Evolutionary conservation across 1,140 invertebrate species (phyloP).

Genomic region (Magallana ariakensis): DNA sequence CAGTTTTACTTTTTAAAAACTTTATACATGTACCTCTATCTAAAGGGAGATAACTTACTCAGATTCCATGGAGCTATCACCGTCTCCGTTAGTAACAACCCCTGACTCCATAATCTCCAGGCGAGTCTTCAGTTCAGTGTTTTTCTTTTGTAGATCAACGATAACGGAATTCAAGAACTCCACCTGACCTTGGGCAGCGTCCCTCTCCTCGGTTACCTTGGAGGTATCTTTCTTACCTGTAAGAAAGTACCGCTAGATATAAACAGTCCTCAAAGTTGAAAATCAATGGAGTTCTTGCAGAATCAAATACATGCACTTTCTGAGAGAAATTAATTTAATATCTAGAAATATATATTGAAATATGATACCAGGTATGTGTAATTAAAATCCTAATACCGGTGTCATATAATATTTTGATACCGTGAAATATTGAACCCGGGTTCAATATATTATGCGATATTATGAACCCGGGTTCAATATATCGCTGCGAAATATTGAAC

Average conservation of each 20-base stretch:
- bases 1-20: background rate
- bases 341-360: too few relatives aligned
- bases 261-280: background rate
- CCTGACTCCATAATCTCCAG: constrained; percentile 90
- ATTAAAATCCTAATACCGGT: too few relatives aligned
- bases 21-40: background rate
- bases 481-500: too few relatives aligned
- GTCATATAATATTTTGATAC: too few relatives aligned
- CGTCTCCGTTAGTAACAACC: constrained; percentile 72
- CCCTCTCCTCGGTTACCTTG: constrained; percentile 71
- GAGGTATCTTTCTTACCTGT: constrained; percentile 63
- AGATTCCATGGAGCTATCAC: constrained; percentile 60
- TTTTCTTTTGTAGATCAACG: constrained; percentile 95
- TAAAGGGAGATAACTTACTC: constrained; percentile 38
- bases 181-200: constrained; percentile 82
- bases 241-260: background rate
- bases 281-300: too few relatives aligned
- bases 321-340: too few relatives aligned
- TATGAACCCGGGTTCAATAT: too few relatives aligned
- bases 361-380: too few relatives aligned
- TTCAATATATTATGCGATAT: too few relatives aligned
- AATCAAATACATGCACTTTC: too few relatives aligned
- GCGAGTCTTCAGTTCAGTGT: constrained; percentile 89
- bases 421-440: too few relatives aligned
- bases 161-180: constrained; percentile 97